Conservation (phyloP, 2,797 vertebrate genomes). For the Sebastes elongatus region DNA sequence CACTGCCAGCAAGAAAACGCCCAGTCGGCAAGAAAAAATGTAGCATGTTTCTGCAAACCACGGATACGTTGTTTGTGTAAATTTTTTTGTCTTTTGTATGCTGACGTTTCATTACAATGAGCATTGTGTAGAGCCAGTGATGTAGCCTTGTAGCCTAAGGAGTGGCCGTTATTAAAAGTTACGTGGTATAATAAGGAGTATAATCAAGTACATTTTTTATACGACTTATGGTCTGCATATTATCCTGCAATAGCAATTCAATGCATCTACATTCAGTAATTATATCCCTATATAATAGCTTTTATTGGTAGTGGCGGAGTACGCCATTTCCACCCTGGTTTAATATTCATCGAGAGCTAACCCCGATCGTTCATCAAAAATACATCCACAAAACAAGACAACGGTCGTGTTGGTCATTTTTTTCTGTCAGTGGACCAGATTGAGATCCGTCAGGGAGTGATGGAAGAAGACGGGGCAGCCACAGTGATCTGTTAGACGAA, state of each 20-base stretch:
- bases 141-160: too few relatives aligned
- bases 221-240: not conserved
- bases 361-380: not conserved
- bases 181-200: not conserved
- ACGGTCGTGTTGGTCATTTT: not conserved
- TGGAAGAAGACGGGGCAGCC: not conserved
- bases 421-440: not conserved
- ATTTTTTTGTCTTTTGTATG: too few relatives aligned
- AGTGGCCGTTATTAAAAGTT: not conserved
- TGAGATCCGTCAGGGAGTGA: not conserved
- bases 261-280: not conserved
- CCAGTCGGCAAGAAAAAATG: too few relatives aligned
- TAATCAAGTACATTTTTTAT: not conserved
- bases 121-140: too few relatives aligned
- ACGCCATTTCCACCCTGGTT: not conserved
- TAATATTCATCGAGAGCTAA: not conserved
- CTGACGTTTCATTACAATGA: too few relatives aligned
- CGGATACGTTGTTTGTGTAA: too few relatives aligned
- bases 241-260: not conserved
- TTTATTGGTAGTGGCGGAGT: not conserved
- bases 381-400: not conserved
- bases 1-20: too few relatives aligned
- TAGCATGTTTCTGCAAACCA: too few relatives aligned
- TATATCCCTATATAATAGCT: not conserved
- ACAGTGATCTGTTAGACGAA: not conserved